A percentile compares a stretch with the other conserved stretches of the same genome.
Evolutionary conservation across 2,797 vertebrate genomes (phyloP).

Genomic region (Lepilemur ruficaudatus): DNA sequence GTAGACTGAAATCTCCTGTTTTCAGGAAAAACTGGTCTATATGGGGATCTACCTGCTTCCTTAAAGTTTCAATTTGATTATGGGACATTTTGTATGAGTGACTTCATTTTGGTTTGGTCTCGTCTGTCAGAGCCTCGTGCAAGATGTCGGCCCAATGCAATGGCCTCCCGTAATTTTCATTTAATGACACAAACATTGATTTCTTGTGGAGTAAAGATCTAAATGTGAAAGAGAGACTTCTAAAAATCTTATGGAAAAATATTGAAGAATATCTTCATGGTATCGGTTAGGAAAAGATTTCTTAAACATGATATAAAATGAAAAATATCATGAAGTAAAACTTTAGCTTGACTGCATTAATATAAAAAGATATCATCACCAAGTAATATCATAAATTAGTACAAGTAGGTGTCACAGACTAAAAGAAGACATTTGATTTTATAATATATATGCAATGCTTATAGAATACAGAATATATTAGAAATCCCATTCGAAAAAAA

Average conservation of each 20-base stretch:
- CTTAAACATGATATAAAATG: background rate
- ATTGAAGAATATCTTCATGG: background rate
- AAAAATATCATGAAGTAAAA: background rate
- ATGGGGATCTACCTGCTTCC: background rate
- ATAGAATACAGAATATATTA: background rate
- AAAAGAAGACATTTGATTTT: background rate
- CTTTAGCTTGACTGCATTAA: background rate
- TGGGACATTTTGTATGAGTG: background rate
- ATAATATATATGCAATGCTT: background rate
- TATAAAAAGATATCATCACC: background rate
- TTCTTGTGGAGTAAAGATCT: background rate
- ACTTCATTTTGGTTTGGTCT: background rate
- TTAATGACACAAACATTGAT: background rate
- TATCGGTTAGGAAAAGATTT: background rate
- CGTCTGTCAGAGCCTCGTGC: background rate
- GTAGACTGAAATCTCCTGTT: background rate
- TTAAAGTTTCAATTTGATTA: background rate
- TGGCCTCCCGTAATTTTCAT: background rate
- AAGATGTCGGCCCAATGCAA: background rate
- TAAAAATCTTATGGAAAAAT: background rate
- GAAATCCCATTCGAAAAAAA: background rate
- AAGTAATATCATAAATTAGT: background rate
- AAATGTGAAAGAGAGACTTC: background rate
- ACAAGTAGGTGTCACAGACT: background rate
- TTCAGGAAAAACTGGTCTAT: background rate